These are phyloP conservation scores for Rhombomys opimus DNA, from an alignment of 2,113 vertebrate genomes.

Conservation along the genomic window DNA sequence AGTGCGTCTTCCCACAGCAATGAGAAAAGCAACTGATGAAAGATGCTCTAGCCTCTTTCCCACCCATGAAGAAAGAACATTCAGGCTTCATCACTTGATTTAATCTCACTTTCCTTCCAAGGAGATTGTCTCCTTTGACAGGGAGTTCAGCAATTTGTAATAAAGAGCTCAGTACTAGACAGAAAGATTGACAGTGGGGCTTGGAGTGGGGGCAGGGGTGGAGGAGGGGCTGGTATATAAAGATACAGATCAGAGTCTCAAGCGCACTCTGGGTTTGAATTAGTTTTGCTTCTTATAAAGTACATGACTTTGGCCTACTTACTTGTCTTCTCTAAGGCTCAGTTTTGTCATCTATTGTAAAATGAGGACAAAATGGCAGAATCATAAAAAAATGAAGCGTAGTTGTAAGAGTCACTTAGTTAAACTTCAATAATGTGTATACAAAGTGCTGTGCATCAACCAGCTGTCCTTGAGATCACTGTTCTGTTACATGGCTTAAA, in stretches of 20 bases:
- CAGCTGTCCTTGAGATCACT: background rate
- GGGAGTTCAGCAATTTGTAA: background rate
- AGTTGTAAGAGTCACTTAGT: background rate
- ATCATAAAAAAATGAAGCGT: background rate
- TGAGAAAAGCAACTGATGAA: background rate
- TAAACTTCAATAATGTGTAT: background rate
- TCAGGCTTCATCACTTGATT: background rate
- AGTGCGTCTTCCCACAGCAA: background rate
- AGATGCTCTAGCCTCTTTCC: background rate
- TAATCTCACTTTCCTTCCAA: background rate
- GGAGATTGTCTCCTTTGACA: background rate
- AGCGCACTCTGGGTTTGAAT: background rate
- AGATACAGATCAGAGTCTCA: background rate
- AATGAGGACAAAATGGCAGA: slow-evolving; percentile 30
- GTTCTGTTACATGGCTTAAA: background rate
- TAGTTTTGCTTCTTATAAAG: background rate
- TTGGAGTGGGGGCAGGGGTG: background rate
- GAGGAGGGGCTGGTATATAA: rapidly evolving
- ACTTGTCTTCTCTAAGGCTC: background rate
- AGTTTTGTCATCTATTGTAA: slow-evolving; percentile 23
- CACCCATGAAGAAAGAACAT: background rate
- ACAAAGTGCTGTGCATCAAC: background rate
- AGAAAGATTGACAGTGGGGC: background rate
- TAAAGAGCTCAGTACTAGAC: background rate
- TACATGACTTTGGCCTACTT: background rate